phyloP scores from a whole-genome alignment of 2,797 vertebrate genomes.

The Carcharodon carcharias region DNA sequence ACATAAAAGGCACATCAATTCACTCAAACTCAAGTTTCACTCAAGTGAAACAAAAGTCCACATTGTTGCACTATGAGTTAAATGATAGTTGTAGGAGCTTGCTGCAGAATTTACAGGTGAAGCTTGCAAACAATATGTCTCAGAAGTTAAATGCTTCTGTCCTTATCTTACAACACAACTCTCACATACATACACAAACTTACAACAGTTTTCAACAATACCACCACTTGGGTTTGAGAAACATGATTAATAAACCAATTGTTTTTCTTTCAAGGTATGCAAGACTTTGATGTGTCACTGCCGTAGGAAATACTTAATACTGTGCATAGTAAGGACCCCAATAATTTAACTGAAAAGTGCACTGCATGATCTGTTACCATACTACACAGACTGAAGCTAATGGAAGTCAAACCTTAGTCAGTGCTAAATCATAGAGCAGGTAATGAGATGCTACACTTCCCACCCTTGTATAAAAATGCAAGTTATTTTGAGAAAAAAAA shows the following conservation, averaged over 20 bases:
- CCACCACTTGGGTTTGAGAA: neutral
- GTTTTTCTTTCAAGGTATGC: neutral
- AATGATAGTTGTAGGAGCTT: neutral
- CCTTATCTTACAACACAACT: neutral
- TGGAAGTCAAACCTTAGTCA: neutral
- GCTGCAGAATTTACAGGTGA: neutral
- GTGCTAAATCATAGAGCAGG: neutral
- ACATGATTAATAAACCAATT: neutral
- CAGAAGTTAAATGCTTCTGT: neutral
- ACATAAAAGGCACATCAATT: neutral
- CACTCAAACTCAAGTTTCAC: neutral
- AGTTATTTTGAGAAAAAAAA: neutral
- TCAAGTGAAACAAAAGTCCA: neutral
- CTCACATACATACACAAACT: neutral
- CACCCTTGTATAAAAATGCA: neutral
- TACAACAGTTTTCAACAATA: neutral
- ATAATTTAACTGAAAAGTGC: neutral
- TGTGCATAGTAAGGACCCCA: neutral
- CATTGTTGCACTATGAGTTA: neutral
- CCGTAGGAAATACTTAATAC: neutral
- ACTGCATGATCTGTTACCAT: neutral
- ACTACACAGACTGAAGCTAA: neutral
- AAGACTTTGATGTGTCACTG: neutral
- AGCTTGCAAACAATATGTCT: neutral
- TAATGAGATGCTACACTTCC: neutral